Base-by-base conservation (phyloP, 2,888 invertebrate species). In the Melanchra persicariae region DNA sequence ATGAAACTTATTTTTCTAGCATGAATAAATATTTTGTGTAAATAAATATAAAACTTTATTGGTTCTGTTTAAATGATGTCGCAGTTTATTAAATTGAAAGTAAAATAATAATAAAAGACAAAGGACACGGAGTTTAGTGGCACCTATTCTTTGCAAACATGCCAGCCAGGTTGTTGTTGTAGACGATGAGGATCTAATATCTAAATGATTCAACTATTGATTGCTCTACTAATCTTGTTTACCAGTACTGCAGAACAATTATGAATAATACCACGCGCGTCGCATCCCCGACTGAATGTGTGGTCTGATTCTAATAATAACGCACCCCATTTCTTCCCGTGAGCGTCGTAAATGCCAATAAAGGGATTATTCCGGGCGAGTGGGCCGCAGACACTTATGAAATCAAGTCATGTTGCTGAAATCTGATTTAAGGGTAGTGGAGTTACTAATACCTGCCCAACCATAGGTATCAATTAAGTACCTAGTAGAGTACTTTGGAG, bases 291-390 rank as follows among this genome's bases (percentile, higher is more conserved):
- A 47, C 62, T 63, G 47, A 37, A 61, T 61, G 64, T 79, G 75
- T 79, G 79, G 80, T 70, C 52, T 61, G 26, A 12, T 19, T 55
- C 80, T 79, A 79, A 75, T 70, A 75, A 75, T 79, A 79, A 54
- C 24, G 43, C 54, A 69, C 63, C 75, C 75, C 61, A 79, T 75
- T 75, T 79, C 76, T 79, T 79, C 70, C 70, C 70, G 67, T 79
- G 70, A 70, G 80, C 54, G 75, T 64, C 45, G 47, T 59, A 69
- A 58, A 52, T 47, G 19, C 52, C 52, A 54, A 73, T 78, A 69
- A 73, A 54, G 63, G 66, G 30, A 52, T 68, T 54, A 79, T 64
- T 67, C 49, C 47, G 49, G 60, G 26, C 47, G 59, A 57, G 60
- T 71, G 30, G 63, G 51, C 51, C 37, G 49, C 51, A 77, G 45